These are phyloP conservation scores for Anisognathus igniventris DNA, from an alignment of 2,797 vertebrate species.

Conservation along the genomic window DNA sequence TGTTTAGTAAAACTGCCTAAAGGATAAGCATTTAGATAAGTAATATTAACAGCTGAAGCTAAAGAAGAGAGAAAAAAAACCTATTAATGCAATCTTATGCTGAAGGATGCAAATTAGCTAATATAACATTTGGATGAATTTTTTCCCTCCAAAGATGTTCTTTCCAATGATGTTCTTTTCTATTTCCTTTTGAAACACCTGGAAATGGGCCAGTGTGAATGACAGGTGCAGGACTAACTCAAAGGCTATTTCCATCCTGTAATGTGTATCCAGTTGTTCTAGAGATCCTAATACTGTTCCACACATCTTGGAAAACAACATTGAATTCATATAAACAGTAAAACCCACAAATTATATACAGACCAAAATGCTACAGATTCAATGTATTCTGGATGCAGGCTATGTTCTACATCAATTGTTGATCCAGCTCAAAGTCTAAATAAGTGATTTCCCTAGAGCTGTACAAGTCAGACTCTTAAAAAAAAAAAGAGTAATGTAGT, in stretches of 20 bases:
- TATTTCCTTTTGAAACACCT: not conserved
- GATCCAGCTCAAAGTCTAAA: not conserved
- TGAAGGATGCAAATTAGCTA: not conserved
- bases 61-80: not conserved
- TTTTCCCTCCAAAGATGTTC: not conserved
- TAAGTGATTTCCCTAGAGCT: not conserved
- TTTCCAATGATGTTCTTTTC: not conserved
- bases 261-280: not conserved
- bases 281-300: not conserved
- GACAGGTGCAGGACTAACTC: not conserved
- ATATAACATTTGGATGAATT: not conserved
- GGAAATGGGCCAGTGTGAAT: not conserved
- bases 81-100: not conserved
- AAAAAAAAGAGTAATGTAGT: not conserved
- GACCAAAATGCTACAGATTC: not conserved
- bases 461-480: not conserved
- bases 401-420: not conserved
- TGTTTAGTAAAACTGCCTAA: constrained; percentile 16
- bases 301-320: not conserved
- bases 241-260: not conserved
- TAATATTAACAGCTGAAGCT: constrained; percentile 3
- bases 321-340: not conserved
- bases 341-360: not conserved
- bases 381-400: not conserved
- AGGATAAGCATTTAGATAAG: not conserved